Evolutionary conservation across 2,797 vertebrate species (phyloP), one percentile per base, ranked within the genome.

Genomic region (Cyprinodon diabolis): DNA sequence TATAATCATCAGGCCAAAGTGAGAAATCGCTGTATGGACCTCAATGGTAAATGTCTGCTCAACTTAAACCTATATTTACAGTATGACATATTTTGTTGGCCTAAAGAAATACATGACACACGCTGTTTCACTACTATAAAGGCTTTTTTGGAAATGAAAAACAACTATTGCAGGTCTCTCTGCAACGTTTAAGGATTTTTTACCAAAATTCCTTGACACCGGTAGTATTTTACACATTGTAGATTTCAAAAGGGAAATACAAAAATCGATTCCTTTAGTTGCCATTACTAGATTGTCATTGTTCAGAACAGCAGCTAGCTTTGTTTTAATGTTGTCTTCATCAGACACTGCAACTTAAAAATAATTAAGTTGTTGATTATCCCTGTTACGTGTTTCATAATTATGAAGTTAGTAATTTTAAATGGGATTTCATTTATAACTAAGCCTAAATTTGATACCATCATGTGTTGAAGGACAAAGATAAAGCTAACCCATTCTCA

Each of bases 401-500:
- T 47, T 14, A 2, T 5, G 43, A 14, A 23, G 62, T 66, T 45
- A 7, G 9, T 10, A 11, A 14, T 6, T 55, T 56, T 4, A 56
- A 56, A 25, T 23, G 11, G 55, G 23, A 56, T 56, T 51, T 51
- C 15, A 17, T 51, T 48, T 17, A 51, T 17, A 25, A 25, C 23
- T 25, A 23, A 12, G 10, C 9, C 12, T 23, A 25, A 55, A 55
- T 15, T n/a, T 10, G 17, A n/a, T 7, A 47, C 12, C 12, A 19
- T 23, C 23, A 55, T 40, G 14, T 74, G 35, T 9, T 69, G 6
- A 62, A 52, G 12, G 78, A 76, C 47, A 69, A 85, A 84, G 52
- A 40, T 73, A 78, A 80, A 83, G 86, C 95, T 80, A 91, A 96
- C 95, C 95, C 76, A 82, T 89, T 47, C 25, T 79, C 78, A 35